These are phyloP conservation scores for Agapetus fuscipes DNA, from an alignment of 2,888 invertebrate species.

Conservation along the genomic window DNA sequence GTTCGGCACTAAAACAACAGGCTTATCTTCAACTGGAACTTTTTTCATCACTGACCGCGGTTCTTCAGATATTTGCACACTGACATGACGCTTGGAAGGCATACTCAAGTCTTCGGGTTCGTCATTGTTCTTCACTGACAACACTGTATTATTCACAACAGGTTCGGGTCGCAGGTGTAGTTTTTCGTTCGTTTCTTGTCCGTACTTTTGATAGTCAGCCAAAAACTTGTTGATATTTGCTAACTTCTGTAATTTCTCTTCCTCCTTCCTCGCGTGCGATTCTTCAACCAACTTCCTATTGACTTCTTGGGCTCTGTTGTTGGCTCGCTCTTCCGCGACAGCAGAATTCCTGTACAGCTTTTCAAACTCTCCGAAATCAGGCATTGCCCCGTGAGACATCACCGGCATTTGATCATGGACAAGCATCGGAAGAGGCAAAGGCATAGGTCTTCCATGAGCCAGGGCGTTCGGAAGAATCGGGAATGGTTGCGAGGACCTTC, in stretches of 20 bases:
- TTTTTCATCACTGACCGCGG: background rate
- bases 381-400: slow-evolving; percentile 39
- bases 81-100: slow-evolving; percentile 44
- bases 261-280: slow-evolving; percentile 18
- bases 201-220: slow-evolving; percentile 21
- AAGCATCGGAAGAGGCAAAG: slow-evolving; percentile 54
- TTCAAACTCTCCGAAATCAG: slow-evolving; percentile 45
- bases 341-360: slow-evolving; percentile 44
- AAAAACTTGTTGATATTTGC: slow-evolving; percentile 21
- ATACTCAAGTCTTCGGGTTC: slow-evolving; percentile 63
- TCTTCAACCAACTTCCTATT: slow-evolving; percentile 13
- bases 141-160: slow-evolving; percentile 26
- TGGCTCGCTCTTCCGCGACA: slow-evolving; percentile 29
- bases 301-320: slow-evolving; percentile 27
- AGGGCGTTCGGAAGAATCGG: slow-evolving; percentile 56
- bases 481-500: slow-evolving; percentile 77
- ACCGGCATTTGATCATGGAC: slow-evolving; percentile 48
- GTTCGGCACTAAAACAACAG: slow-evolving; percentile 44
- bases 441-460: slow-evolving; percentile 45
- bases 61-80: slow-evolving; percentile 30
- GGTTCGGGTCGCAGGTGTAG: slow-evolving; percentile 3
- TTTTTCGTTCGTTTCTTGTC: slow-evolving; percentile 17
- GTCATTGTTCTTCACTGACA: slow-evolving; percentile 33
- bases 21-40: slow-evolving; percentile 40
- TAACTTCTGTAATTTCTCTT: slow-evolving; percentile 20